Base-by-base conservation (phyloP, 2,888 invertebrate species). In the Eupelmus urozonus region DNA sequence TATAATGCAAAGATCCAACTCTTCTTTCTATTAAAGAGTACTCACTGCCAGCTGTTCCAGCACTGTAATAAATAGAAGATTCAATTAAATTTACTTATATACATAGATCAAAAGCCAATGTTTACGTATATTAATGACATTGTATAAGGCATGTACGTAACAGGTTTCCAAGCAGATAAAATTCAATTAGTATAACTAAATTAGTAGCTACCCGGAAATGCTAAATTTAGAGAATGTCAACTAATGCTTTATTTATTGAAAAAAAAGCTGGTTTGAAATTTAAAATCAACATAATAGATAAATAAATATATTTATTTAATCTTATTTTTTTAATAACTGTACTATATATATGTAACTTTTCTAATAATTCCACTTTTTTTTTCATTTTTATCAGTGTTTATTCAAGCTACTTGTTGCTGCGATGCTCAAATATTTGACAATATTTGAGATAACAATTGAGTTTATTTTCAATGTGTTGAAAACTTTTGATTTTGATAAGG, bases 11-110 rank as follows among this genome's bases (percentile, higher is more conserved):
- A 18, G 90, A 90, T 49, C 90, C 88, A 78, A 89, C 91, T 87
- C 89, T 90, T 86, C 88, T 90, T 87, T 91, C 92, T 85, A 89
- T 84, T 84, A 89, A 87, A 65, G 90, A 90, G 85, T 90, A 90
- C 72, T 91, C 91, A 82, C 91, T 91, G 51, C 91, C 92, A 80
- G 91, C 88, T 70, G 92, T 93, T 74, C 92, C 92, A 81, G 91
- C 90, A 81, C 92, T 92, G 76, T 60, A 81, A 74, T 57, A 49
- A 65, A 65, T 59, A 29, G 18, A 34, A 57, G 23, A 59, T 7
- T 27, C 3, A 29, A 67, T 51, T 55, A 25, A n/a, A 34, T n/a
- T 59, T 42, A 9, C 40, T 9, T 57, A 49, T 23, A 40, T 40
- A 40, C 13, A 62, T n/a, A 53, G 57, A 51, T 76, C n/a, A 67